Base-by-base conservation (phyloP, 2,888 invertebrate genomes). In the Hoplodrina ambigua region DNA sequence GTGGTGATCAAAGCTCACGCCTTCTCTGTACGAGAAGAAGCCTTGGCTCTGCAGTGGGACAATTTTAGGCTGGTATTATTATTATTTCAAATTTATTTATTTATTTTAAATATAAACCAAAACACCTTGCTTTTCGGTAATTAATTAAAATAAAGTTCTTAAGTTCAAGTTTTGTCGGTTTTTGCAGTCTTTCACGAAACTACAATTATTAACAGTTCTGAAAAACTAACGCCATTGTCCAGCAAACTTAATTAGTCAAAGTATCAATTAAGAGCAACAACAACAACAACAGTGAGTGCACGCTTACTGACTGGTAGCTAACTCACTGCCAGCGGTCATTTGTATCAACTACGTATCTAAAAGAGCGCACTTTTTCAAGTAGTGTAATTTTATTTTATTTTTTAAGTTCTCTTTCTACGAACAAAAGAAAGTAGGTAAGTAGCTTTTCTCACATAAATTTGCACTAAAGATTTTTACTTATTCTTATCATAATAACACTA, bases 371-470 rank as follows among this genome's bases (percentile, higher is more conserved):
- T 44, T 41, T 30, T 49, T 19, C 33, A 57, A 52, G 1, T 19
- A 19, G 11, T 1, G 17, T 19, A 37, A 11, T 71, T n/a, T 15
- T 19, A 5, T 53, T 25, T 25, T 25, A 25, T 25, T 46, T 2
- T 25, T 46, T 2, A 37, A 10, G 6, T 25, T 15, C 8, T 46
- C 8, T 17, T 20, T 25, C 11, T 53, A 10, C 7, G 37, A 17
- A 33, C 13, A 69, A 41, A 49, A 30, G 17, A 60, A 49, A 41
- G 13, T 66, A 46, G 46, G 46, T 17, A 46, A 46, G 46, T 46
- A 6, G 10, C 1, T 19, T 50, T 20, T 52, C 7, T 44, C 8
- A 4, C 4, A 44, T 19, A 41, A 17, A 37, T 58, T 41, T 11
- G 3, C 19, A 19, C 0, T 37, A 3, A 49, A 54, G 0, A 53